Base-by-base conservation (phyloP, 2,888 invertebrate species). In the Gari tellinella region DNA sequence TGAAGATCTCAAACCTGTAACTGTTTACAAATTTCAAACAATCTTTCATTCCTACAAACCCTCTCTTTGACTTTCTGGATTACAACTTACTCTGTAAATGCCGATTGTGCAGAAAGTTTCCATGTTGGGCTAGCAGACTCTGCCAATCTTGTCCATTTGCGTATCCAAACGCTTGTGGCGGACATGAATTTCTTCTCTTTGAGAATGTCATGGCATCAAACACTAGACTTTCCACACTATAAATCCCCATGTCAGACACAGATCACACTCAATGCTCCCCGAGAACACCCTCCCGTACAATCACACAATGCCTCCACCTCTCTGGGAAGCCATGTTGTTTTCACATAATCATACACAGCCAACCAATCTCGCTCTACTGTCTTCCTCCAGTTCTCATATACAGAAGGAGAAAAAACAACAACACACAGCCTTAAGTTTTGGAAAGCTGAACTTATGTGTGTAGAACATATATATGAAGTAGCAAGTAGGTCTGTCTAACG, bases 211-310 rank as follows among this genome's bases (percentile, higher is more conserved):
- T 75, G 46, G 69, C 66, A 60, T 82, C 82, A 41, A 75, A 61
- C 45, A 80, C 68, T n/a, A 77, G 60, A 66, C 77, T 80, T 61
- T 82, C 82, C 60, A 82, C 64, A 61, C 74, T 75, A 55, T 66
- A 82, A 55, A 82, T 77, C 68, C 82, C 82, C 82, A 82, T 82
- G 23, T 46, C 62, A 49, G 21, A 21, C 0, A n/a, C 37, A 31
- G 14, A 31, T n/a, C n/a, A 23, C 31, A 26, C 41, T 10, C 31
- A 45, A 31, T n/a, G 31, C 15, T 46, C 19, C 10, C 31, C 14
- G n/a, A 26, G 38, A 55, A 38, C n/a, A 40, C n/a, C 17, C 40
- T 38, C 14, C 26, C n/a, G 31, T 10, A 31, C 31, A 31, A 31
- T 31, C 31, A 31, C 31, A 31, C 31, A 31, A 31, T 31, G 31